phyloP scores from a whole-genome alignment of 2,888 invertebrate genomes.

The Oasisia sp. region DNA sequence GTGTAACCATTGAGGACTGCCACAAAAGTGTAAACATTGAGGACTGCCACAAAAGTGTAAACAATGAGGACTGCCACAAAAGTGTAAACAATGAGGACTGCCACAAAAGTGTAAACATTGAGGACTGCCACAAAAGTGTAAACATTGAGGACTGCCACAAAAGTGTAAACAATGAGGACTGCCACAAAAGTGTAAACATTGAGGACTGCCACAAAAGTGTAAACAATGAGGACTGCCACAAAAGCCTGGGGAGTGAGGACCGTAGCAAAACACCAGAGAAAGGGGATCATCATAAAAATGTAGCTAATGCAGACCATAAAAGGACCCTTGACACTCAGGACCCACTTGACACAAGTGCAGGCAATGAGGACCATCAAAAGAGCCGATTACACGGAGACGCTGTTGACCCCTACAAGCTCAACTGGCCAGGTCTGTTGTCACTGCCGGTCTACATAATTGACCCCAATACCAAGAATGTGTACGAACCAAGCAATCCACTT shows the following conservation, averaged over 20 bases:
- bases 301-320: background rate
- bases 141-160: too few relatives aligned
- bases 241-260: background rate
- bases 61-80: too few relatives aligned
- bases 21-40: background rate
- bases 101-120: too few relatives aligned
- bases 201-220: background rate
- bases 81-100: too few relatives aligned
- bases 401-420: slow-evolving; percentile 32
- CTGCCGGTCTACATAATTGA: slow-evolving; percentile 37
- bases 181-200: background rate
- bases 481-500: slow-evolving; percentile 32
- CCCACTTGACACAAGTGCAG: background rate
- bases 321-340: background rate
- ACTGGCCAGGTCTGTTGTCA: slow-evolving; percentile 39
- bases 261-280: background rate
- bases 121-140: too few relatives aligned
- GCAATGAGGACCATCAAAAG: background rate
- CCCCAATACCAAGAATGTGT: slow-evolving; percentile 28
- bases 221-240: background rate
- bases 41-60: background rate
- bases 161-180: too few relatives aligned
- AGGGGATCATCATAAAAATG: background rate
- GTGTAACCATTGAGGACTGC: background rate
- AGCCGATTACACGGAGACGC: background rate